These are phyloP conservation scores for Drosophila lacertosa DNA, from an alignment of 1,140 invertebrate species.

Conservation along the genomic window DNA sequence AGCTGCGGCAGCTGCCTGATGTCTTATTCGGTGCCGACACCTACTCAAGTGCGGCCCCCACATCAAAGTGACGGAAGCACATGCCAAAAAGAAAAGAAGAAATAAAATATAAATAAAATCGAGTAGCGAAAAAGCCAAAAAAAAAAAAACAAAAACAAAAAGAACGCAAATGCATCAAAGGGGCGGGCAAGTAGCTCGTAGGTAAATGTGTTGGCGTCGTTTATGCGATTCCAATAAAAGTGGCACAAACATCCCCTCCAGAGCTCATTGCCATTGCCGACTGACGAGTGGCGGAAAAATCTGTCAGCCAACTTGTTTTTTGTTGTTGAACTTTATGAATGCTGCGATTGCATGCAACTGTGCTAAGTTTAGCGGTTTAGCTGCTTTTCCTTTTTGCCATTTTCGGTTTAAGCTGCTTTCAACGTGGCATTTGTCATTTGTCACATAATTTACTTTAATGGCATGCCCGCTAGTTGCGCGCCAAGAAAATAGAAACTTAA, in stretches of 20 bases:
- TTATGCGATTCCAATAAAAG: slow-evolving; percentile 56
- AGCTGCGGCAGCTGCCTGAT: slow-evolving; percentile 9
- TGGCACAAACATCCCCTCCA: slow-evolving; percentile 56
- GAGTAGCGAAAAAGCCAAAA: too few species aligned
- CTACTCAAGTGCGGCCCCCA: slow-evolving; percentile 36
- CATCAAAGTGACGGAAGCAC: slow-evolving; percentile 67
- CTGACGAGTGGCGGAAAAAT: slow-evolving; percentile 17
- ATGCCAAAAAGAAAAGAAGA: slow-evolving; percentile 27
- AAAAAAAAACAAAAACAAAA: background rate
- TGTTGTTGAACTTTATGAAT: slow-evolving; percentile 14
- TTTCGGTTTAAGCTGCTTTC: slow-evolving; percentile 22
- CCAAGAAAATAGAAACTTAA: slow-evolving; percentile 43
- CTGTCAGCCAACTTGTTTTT: slow-evolving; percentile 19
- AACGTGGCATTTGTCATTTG: slow-evolving; percentile 50
- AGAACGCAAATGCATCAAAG: slow-evolving; percentile 17
- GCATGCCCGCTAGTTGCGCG: slow-evolving; percentile 8
- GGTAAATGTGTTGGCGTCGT: slow-evolving; percentile 32
- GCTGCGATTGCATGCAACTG: slow-evolving; percentile 15
- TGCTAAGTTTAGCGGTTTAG: slow-evolving; percentile 24
- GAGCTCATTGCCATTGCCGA: slow-evolving; percentile 30
- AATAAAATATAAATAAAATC: too few species aligned
- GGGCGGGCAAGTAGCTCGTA: slow-evolving; percentile 28
- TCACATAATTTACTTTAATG: slow-evolving; percentile 53
- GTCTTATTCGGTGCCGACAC: slow-evolving; percentile 16
- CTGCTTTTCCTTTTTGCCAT: background rate